phyloP scores from a whole-genome alignment of 2,113 vertebrate genomes.

The Puntigrus tetrazona region DNA sequence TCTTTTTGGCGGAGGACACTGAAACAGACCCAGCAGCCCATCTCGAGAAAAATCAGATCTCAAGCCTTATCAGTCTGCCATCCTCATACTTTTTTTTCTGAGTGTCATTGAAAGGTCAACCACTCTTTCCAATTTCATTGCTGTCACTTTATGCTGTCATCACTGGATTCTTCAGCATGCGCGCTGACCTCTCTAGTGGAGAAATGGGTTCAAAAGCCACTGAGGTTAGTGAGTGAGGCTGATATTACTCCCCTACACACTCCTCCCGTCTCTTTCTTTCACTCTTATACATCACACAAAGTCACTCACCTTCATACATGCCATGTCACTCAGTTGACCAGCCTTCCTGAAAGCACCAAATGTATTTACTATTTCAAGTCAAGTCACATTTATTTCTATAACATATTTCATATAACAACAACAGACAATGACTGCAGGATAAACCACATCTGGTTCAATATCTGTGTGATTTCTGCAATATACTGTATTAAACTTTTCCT shows the following conservation, averaged over 20 bases:
- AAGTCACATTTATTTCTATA: constrained; percentile 2
- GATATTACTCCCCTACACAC: constrained; percentile 13
- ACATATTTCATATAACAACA: neutral
- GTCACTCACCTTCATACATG: neutral
- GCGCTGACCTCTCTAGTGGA: constrained; percentile 21
- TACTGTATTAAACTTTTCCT: neutral
- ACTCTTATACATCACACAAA: constrained; percentile 12
- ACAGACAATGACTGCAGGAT: neutral
- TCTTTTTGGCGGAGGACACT: constrained; percentile 6
- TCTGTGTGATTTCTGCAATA: neutral
- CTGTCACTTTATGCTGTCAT: constrained; percentile 41
- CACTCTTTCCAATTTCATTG: constrained; percentile 40
- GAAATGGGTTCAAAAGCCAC: constrained; percentile 23
- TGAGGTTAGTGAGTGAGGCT: constrained; percentile 14
- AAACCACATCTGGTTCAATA: neutral
- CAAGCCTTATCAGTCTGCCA: neutral
- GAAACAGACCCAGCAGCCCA: neutral
- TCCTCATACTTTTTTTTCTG: neutral
- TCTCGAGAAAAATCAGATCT: neutral
- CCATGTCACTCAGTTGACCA: neutral
- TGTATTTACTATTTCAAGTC: neutral
- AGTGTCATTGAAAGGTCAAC: constrained; percentile 41
- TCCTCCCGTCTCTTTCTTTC: neutral
- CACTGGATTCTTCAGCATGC: constrained; percentile 25
- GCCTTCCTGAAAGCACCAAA: neutral